Conservation (phyloP, 2,113 vertebrate species). For the Hemicordylus capensis region DNA sequence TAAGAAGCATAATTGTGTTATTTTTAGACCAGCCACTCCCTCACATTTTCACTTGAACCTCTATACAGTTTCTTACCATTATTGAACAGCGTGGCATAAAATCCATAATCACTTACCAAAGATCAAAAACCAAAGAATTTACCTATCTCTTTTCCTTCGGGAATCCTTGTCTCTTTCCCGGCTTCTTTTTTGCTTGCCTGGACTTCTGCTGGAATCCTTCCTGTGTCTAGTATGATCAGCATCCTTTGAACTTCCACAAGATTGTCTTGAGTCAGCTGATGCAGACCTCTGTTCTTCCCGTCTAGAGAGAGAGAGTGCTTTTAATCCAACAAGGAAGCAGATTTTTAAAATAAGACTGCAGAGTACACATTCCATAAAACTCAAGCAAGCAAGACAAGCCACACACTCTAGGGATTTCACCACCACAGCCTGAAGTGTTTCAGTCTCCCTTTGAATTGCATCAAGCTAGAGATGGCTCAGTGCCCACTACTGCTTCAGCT, state of each 20-base stretch:
- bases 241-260: slow-evolving; percentile 75
- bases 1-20: not conserved
- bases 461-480: too few relatives aligned
- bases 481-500: too few relatives aligned
- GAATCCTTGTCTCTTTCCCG: slow-evolving; percentile 75
- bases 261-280: slow-evolving; percentile 83
- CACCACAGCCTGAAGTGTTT: too few relatives aligned
- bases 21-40: not conserved
- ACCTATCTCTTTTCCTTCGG: slow-evolving; percentile 76
- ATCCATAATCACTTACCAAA: not conserved
- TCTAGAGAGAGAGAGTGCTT: slow-evolving; percentile 41
- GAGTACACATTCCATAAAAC: not conserved
- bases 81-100: not conserved
- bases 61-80: not conserved
- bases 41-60: not conserved
- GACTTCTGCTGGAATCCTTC: slow-evolving; percentile 78
- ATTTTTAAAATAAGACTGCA: not conserved
- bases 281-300: slow-evolving; percentile 76
- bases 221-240: slow-evolving; percentile 64
- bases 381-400: too few relatives aligned
- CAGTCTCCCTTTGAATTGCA: too few relatives aligned
- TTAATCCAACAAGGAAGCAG: not conserved
- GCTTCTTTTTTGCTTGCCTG: slow-evolving; percentile 73
- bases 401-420: too few relatives aligned
- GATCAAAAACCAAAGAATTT: not conserved